Conservation (phyloP, 2,888 invertebrate species). For the Cynaeus angustus region DNA sequence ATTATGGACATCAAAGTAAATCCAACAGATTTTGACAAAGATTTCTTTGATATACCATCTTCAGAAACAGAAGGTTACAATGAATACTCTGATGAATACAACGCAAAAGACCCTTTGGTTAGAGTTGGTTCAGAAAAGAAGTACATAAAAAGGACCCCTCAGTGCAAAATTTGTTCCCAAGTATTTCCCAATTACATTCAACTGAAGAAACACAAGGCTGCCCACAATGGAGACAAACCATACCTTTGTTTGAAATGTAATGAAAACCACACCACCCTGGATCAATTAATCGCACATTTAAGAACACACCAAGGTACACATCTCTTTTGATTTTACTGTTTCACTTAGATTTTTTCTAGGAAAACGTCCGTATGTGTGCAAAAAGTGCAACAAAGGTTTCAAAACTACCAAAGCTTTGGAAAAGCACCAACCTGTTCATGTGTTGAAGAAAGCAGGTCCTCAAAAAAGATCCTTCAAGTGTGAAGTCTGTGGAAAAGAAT, state of each 20-base stretch:
- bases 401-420: constrained; percentile 61
- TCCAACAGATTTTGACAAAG: constrained; percentile 28
- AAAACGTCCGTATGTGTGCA: constrained; percentile 67
- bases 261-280: constrained; percentile 59
- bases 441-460: constrained; percentile 60
- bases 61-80: constrained; percentile 28
- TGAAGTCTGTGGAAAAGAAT: constrained; percentile 65
- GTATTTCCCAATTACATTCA: constrained; percentile 62
- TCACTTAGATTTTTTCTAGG: constrained; percentile 55
- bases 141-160: constrained; percentile 42
- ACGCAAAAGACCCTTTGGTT: constrained; percentile 5
- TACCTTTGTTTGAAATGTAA: constrained; percentile 63
- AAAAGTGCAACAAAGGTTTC: constrained; percentile 65
- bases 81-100: constrained; percentile 4
- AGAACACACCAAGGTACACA: constrained; percentile 64
- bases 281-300: constrained; percentile 66
- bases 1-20: constrained; percentile 42
- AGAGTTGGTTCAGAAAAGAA: constrained; percentile 26
- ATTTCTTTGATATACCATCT: constrained; percentile 19
- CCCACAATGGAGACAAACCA: constrained; percentile 61
- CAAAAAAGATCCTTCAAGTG: constrained; percentile 64
- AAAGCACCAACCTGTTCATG: constrained; percentile 63
- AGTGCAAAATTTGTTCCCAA: constrained; percentile 67
- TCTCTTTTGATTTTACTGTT: not conserved
- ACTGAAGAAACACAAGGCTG: constrained; percentile 62